Conservation (phyloP, 2,113 vertebrate genomes). For the Rhynchopsitta pachyrhyncha region DNA sequence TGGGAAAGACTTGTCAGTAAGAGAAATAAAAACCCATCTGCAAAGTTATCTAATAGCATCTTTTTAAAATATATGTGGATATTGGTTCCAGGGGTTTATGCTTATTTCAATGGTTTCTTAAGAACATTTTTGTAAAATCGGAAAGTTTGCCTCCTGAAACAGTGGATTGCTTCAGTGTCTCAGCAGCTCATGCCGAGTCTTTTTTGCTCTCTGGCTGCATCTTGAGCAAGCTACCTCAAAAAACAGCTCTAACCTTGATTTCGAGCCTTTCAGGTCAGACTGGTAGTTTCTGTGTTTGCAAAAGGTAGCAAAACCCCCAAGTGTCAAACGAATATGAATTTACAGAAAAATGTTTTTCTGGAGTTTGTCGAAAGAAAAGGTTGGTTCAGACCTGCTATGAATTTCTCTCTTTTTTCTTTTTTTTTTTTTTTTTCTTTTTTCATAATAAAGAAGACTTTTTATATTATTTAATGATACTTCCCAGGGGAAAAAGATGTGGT, state of each 20-base stretch:
- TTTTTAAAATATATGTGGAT: not conserved
- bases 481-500: not conserved
- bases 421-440: not conserved
- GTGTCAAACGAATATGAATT: not conserved
- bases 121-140: not conserved
- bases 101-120: not conserved
- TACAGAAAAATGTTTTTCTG: not conserved
- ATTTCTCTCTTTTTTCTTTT: not conserved
- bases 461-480: not conserved
- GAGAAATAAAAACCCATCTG: not conserved
- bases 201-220: not conserved
- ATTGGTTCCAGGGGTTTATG: not conserved
- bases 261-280: not conserved
- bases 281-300: not conserved
- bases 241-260: not conserved
- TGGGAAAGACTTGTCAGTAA: not conserved
- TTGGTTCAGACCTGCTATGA: not conserved
- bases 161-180: not conserved
- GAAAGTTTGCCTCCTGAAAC: not conserved
- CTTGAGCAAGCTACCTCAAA: not conserved
- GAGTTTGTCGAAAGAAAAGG: not conserved
- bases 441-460: not conserved
- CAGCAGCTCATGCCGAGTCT: not conserved
- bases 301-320: not conserved
- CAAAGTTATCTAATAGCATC: not conserved